Base-by-base conservation (phyloP, 2,888 invertebrate species). In the Meta bourneti region DNA sequence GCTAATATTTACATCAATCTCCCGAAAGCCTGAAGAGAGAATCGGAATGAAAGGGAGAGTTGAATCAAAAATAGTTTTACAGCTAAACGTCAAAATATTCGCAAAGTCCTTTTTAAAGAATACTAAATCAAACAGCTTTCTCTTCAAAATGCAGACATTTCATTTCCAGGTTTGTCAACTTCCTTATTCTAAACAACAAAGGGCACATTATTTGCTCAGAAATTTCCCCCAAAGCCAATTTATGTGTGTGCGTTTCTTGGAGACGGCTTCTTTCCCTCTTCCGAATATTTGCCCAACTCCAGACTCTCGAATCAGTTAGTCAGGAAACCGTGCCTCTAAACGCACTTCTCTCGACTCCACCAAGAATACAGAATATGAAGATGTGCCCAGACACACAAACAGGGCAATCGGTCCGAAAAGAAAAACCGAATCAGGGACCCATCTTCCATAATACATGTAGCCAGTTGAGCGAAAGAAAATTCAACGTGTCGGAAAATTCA, bases 401-500 rank as follows among this genome's bases (percentile, higher is more conserved):
- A 61, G 54, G 87, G 51, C 87, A 87, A 72, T 87, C 61, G 16
- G 7, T 48, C 4, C 11, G 52, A 48, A 80, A 79, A 20, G 74
- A 19, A 34, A 34, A 74, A 74, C 49, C 71, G 34, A 52, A 80
- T 19, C 19, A 70, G 34, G 49, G 69, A 34, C 49, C 77, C 77
- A 34, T 61, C 9, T 49, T 81, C 52, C 16, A 20, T 69, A 72
- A 79, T 71, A 51, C 79, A 48, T 52, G 52, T 9, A 71, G 19
- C 19, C 52, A 72, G 78, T 80, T 71, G 71, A 69, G 70, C 20
- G n/a, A 34, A 34, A 80, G 20, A 79, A 80, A 78, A 54, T 20
- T 87, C 81, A 75, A 74, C 54, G 88, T 88, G 88, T 88, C 71
- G 71, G 87, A 88, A 81, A 88, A 88, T 88, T 81, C 81, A 88